These are phyloP conservation scores for Phenganax marumi DNA, from an alignment of 92 coral and sea anemone genomes.

Conservation along the genomic window DNA sequence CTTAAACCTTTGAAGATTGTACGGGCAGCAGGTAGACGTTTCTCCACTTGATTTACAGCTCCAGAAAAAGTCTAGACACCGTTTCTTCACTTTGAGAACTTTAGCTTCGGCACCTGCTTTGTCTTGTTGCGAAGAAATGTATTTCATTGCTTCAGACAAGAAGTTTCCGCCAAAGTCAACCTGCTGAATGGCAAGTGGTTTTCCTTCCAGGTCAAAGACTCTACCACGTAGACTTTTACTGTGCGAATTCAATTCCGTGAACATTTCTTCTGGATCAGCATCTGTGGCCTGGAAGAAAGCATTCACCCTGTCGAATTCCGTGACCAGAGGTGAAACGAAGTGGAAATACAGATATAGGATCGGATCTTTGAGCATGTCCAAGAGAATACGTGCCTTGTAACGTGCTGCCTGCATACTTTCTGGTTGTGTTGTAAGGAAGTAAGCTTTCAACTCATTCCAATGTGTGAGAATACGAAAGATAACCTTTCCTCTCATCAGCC, in stretches of 20 bases:
- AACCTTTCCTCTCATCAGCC: conserved; percentile 36
- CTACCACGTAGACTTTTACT: background rate
- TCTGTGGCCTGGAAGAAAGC: background rate
- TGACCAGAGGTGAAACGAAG: background rate
- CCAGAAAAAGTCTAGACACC: conserved; percentile 7
- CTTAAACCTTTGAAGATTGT: background rate
- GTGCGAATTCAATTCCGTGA: background rate
- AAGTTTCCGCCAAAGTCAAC: conserved; percentile 9
- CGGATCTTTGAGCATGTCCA: conserved; percentile 29
- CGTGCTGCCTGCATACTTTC: background rate
- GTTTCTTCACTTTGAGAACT: background rate
- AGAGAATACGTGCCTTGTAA: conserved; percentile 29
- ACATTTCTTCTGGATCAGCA: conserved; percentile 20
- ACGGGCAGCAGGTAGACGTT: conserved; percentile 2
- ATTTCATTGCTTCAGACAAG: background rate
- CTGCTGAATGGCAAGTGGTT: background rate
- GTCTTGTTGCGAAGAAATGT: background rate
- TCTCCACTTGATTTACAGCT: conserved; percentile 22
- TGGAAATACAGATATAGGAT: conserved; percentile 25
- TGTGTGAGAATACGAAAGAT: background rate
- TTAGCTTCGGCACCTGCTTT: background rate
- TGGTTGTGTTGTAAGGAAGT: conserved; percentile 10
- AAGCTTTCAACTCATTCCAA: background rate
- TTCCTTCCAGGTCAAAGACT: too few species aligned
- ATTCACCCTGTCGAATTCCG: conserved; percentile 14